phyloP scores from a whole-genome alignment of 2,888 invertebrate species.

The Plagiodera versicolora region DNA sequence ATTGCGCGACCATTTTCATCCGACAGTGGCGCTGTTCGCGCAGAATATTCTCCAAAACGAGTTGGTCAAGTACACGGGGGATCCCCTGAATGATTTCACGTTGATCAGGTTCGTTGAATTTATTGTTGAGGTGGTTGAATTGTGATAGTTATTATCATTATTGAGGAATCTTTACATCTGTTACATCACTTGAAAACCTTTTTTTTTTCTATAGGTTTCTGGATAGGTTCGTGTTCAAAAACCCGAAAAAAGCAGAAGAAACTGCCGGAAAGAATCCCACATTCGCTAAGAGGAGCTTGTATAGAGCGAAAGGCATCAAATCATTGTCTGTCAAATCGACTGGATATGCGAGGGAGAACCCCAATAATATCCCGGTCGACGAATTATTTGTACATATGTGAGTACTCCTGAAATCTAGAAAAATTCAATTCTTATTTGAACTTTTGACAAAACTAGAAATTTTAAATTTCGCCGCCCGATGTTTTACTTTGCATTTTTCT shows the following conservation, averaged over 20 bases:
- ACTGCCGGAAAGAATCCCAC: conserved; percentile 64
- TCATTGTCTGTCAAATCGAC: conserved; percentile 74
- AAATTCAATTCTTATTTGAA: too few species aligned
- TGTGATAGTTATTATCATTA: too few species aligned
- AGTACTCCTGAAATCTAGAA: too few species aligned
- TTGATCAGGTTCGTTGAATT: conserved; percentile 59
- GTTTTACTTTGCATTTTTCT: background rate
- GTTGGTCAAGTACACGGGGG: conserved; percentile 83
- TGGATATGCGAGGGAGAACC: conserved; percentile 68
- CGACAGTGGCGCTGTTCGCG: conserved; percentile 88
- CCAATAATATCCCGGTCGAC: conserved; percentile 82
- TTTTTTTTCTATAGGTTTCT: conserved; percentile 69
- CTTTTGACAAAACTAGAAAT: too few species aligned
- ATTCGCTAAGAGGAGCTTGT: conserved; percentile 68
- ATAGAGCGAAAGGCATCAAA: conserved; percentile 70
- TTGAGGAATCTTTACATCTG: too few species aligned
- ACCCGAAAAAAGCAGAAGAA: conserved; percentile 73
- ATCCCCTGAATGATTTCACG: conserved; percentile 91
- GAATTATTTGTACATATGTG: conserved; percentile 76
- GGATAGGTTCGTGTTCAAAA: conserved; percentile 94
- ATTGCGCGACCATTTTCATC: conserved; percentile 82
- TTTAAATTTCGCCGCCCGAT: too few species aligned
- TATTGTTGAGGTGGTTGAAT: background rate
- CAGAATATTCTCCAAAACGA: conserved; percentile 71
- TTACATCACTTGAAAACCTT: too few species aligned